Percentiles rank a stretch among this genome's conserved stretches.
Evolutionary conservation across 2,797 vertebrate species (phyloP).

Genomic region (Orientallactaga sibirica): DNA sequence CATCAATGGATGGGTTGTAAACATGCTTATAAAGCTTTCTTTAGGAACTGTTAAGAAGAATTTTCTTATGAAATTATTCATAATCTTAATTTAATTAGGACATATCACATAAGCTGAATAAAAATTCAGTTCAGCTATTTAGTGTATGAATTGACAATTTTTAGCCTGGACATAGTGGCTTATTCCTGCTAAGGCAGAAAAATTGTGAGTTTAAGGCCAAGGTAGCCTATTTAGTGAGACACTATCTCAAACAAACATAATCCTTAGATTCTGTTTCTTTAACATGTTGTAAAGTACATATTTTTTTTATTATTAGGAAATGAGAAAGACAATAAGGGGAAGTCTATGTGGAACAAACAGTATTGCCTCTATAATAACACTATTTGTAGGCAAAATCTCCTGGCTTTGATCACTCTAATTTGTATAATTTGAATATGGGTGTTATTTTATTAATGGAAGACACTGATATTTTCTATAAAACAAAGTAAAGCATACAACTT

Average conservation of each 20-base stretch:
- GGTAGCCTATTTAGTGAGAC: no score
- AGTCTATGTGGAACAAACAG: neutral
- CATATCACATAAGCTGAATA: neutral
- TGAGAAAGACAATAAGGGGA: slow-evolving; percentile 9
- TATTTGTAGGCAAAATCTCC: neutral
- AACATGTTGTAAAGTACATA: neutral
- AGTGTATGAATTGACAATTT: slow-evolving; percentile 29
- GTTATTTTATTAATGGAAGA: neutral
- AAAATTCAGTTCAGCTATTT: slow-evolving; percentile 23
- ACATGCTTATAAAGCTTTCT: slow-evolving; percentile 12
- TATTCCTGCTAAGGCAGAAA: neutral
- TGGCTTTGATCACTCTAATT: neutral
- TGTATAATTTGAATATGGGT: neutral
- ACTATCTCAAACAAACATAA: neutral
- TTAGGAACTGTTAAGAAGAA: slow-evolving; percentile 11
- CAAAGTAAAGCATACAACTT: neutral
- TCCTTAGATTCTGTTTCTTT: neutral
- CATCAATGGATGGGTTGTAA: neutral
- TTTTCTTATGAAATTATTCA: neutral
- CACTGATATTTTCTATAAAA: neutral
- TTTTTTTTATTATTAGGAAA: slow-evolving; percentile 28
- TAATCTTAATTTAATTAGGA: slow-evolving; percentile 48
- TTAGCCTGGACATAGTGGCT: neutral
- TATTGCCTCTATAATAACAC: neutral
- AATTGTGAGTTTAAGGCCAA: neutral